A percentile compares a stretch with the other conserved stretches of the same genome.
Conservation (phyloP, 2,113 vertebrate species). For the Rhinolophus sinicus region DNA sequence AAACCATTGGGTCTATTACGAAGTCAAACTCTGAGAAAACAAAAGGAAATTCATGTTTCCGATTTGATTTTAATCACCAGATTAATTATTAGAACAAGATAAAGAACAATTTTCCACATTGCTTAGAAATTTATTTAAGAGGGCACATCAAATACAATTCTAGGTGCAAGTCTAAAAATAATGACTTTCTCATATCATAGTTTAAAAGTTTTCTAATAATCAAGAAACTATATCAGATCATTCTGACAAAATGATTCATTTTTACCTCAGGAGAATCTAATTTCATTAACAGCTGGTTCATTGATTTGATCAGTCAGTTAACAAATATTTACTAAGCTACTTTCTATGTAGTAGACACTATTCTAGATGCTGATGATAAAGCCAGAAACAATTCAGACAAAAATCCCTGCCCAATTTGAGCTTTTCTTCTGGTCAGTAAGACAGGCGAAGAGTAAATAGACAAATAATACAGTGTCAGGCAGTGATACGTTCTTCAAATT, state of each 20-base stretch:
- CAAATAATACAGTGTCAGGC: neutral
- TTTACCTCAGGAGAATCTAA: neutral
- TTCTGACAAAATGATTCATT: neutral
- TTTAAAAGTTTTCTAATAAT: neutral
- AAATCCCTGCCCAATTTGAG: neutral
- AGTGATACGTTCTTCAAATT: neutral
- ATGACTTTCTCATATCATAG: neutral
- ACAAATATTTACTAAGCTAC: neutral
- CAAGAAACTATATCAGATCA: neutral
- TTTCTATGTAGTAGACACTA: neutral
- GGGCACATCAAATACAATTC: neutral
- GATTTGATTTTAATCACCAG: constrained; percentile 20
- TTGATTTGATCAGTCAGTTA: neutral
- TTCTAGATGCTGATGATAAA: neutral
- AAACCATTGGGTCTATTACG: neutral
- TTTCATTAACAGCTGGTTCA: neutral
- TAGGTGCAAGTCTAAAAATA: neutral
- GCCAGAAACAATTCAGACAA: neutral
- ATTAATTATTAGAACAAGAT: constrained; percentile 43
- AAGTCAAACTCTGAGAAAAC: constrained; percentile 28
- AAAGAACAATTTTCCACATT: neutral
- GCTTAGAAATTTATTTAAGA: neutral
- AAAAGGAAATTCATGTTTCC: neutral
- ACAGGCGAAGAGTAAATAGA: neutral
- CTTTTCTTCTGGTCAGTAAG: neutral